Base-by-base conservation (phyloP, 2,113 vertebrate species). In the Sciurus niger region DNA sequence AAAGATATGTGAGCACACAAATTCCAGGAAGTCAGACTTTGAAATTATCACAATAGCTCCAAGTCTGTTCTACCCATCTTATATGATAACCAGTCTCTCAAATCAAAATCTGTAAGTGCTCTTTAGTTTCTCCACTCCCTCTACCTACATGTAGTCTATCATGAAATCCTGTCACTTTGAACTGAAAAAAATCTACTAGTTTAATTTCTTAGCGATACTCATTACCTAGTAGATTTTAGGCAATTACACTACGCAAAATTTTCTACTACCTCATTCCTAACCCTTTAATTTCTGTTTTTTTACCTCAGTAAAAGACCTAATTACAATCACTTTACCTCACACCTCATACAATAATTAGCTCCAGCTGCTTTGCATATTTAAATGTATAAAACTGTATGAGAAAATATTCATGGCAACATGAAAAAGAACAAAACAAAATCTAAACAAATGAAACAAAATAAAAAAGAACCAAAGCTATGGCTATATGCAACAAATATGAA, bases 201-300 rank as follows among this genome's bases (percentile, higher is more conserved):
- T 73, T 90, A 72, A 68, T 76, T 18, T 93, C 84, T 51, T 72
- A 83, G 89, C 6, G 2, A 86, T 93, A 74, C 30, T 82, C 55
- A 86, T n/a, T n/a, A 95, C 68, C 48, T 43, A 74, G 43, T 28
- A 77, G n/a, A 87, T 46, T 83, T 95, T 30, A 87, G 76, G 28
- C 20, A 92, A 58, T 67, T 40, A 90, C 22, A 83, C 8, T 74
- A 30, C 4, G 67, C 4, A 74, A 43, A 74, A 53, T 34, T 68
- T 93, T 58, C 40, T 53, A 40, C 7, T 48, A 82, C 89, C 34
- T 93, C 34, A 65, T 87, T 87, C 93, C 79, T 87, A 9, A 73
- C 9, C 24, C 28, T 55, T 68, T 55, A 51, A 68, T 18, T 94
- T 92, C 48, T 92, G 22, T 73, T 77, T 16, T 58, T 58, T 18